Base-by-base conservation (phyloP, 1,140 invertebrate genomes). In the Geopemphigus sp. region DNA sequence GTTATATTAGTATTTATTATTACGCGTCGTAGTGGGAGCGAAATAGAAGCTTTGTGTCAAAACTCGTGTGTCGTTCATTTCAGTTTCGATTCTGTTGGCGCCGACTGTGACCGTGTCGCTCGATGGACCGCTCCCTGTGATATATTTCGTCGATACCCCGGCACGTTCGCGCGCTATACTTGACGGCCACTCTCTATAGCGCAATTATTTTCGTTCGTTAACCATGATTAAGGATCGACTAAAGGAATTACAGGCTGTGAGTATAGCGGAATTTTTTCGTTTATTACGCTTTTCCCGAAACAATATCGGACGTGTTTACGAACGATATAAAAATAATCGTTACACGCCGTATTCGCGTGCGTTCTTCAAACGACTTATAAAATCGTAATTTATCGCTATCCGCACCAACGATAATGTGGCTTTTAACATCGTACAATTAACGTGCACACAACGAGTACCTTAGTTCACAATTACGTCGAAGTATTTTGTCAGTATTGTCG, bases 201-300 rank as follows among this genome's bases (percentile, higher is more conserved):
- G 72, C n/a, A 57, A 74, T 74, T 45, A n/a, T 45, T 45, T 56
- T 57, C 45, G 24, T 59, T 74, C 57, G 22, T 17, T 11, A 50
- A 64, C n/a, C 39, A 81, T 81, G 81, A 76, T 81, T 76, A 81
- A 81, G 54, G 81, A 81, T 22, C 76, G 81, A 76, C 32, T 81
- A 22, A 81, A 81, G 63, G 81, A 73, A 22, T 63, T 81, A 5
- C 81, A 81, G 54, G 57, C 81, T 19, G 81, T 81, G 32, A 81
- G 81, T 81, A 68, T n/a, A n/a, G n/a, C n/a, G n/a, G 2, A 19
- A 32, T 63, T 10, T 61, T 63, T 63, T n/a, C n/a, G n/a, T n/a
- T 64, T 64, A 11, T n/a, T 32, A 59, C 24, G 4, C 26, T 61
- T 8, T 61, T 29, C n/a, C 10, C 0, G 24, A 15, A 6, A 2